A percentile compares a stretch with the other conserved stretches of the same genome.
Conservation (phyloP, 2,113 vertebrate genomes). For the Bucco capensis region DNA sequence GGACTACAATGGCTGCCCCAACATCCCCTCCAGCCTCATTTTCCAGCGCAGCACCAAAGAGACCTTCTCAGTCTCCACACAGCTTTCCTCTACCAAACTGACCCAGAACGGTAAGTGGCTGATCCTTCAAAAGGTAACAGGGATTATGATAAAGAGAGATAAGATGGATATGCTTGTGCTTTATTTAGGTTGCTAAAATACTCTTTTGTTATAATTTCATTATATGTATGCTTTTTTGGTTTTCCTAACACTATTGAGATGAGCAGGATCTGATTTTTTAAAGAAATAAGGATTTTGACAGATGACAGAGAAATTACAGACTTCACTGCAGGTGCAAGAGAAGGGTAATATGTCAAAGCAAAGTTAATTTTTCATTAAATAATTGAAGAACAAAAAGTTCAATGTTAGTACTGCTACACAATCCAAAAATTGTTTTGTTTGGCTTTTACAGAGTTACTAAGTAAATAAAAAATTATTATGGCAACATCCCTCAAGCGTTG, state of each 20-base stretch:
- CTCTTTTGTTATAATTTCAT: neutral
- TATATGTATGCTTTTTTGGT: neutral
- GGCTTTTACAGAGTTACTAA: neutral
- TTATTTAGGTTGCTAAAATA: neutral
- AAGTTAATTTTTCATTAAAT: neutral
- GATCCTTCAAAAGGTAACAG: neutral
- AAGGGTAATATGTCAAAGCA: neutral
- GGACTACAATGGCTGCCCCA: constrained; percentile 91
- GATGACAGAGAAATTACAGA: neutral
- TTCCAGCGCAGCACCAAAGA: constrained; percentile 96
- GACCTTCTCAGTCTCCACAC: constrained; percentile 91
- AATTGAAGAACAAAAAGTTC: neutral
- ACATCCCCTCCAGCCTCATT: constrained; percentile 88
- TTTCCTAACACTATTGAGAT: neutral
- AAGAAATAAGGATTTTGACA: neutral
- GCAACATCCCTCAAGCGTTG: fast-evolving
- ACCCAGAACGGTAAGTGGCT: constrained; percentile 88
- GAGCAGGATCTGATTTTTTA: neutral
- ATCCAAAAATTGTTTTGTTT: neutral
- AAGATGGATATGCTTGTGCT: neutral
- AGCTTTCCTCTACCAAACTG: constrained; percentile 94
- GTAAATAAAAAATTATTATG: neutral
- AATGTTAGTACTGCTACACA: neutral
- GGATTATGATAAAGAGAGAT: neutral
- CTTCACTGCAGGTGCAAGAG: neutral